Conservation (phyloP, 2,888 invertebrate genomes). For the Petrolisthes manimaculis region DNA sequence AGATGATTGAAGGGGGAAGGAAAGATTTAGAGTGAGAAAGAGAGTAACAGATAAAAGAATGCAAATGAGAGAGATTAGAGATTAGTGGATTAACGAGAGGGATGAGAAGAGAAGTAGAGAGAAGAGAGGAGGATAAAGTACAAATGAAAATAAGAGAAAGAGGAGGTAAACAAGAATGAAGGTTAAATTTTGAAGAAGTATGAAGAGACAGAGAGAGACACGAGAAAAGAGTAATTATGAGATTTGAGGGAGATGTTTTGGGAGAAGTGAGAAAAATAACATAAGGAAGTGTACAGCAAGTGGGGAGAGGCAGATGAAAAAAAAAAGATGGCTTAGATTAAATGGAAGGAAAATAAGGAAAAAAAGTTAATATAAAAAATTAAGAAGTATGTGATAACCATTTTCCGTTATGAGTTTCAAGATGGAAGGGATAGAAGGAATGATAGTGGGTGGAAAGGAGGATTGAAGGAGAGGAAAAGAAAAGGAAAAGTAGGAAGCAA, state of each 20-base stretch:
- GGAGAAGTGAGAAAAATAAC: neutral
- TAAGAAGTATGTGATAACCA: neutral
- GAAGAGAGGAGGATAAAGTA: neutral
- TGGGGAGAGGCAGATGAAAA: neutral
- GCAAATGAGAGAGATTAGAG: neutral
- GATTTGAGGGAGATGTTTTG: neutral
- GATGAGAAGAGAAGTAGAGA: neutral
- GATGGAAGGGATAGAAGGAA: too few relatives aligned
- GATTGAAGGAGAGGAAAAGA: too few relatives aligned
- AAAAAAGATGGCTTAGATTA: neutral
- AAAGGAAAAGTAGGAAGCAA: too few relatives aligned
- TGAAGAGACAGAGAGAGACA: neutral
- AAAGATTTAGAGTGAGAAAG: neutral
- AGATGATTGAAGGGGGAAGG: neutral
- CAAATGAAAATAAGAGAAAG: neutral
- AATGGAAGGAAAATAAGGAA: neutral
- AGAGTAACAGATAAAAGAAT: neutral
- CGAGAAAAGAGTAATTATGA: neutral
- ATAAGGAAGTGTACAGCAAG: neutral
- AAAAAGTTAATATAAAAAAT: neutral
- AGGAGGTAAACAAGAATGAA: neutral
- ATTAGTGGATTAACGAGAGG: neutral
- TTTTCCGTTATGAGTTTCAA: too few relatives aligned
- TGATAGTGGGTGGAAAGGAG: too few relatives aligned
- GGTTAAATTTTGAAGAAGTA: neutral